Evolutionary conservation across 1,140 invertebrate genomes (phyloP).

Genomic region (Drosophila lowei): DNA sequence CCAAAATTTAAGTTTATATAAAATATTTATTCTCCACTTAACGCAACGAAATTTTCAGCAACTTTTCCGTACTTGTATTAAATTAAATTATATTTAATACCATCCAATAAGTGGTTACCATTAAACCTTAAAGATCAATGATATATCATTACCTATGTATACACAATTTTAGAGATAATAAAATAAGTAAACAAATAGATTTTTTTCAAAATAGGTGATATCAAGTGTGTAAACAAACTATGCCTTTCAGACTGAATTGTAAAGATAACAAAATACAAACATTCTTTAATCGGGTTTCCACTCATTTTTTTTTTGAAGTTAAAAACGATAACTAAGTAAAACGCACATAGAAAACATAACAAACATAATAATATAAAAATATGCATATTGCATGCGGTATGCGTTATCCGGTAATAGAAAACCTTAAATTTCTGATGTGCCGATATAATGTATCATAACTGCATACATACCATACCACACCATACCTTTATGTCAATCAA

Average conservation of each 20-base stretch:
- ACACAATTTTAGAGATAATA: constrained; percentile 60
- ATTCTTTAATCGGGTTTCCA: constrained; percentile 76
- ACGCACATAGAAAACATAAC: constrained; percentile 64
- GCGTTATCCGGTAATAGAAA: constrained; percentile 9
- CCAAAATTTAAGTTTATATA: constrained; percentile 76
- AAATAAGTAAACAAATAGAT: constrained; percentile 62
- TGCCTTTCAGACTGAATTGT: constrained; percentile 82
- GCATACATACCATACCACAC: constrained; percentile 10
- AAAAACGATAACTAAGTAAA: constrained; percentile 62
- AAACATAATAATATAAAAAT: constrained; percentile 29
- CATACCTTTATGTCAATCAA: constrained; percentile 31
- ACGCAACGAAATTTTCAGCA: constrained; percentile 78
- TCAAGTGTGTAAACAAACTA: constrained; percentile 79
- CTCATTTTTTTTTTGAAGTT: constrained; percentile 72
- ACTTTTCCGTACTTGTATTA: constrained; percentile 68
- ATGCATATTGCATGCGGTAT: constrained; percentile 29
- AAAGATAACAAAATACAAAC: constrained; percentile 75
- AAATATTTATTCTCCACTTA: constrained; percentile 78
- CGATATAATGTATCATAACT: constrained; percentile 35
- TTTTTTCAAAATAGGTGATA: constrained; percentile 80
- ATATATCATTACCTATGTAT: constrained; percentile 68
- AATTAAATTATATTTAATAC: constrained; percentile 55
- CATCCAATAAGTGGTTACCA: constrained; percentile 55
- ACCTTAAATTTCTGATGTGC: constrained; percentile 44
- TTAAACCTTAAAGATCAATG: constrained; percentile 56